Evolutionary conservation across 2,888 invertebrate species (phyloP).

Genomic region (Camptogramma bilineatum): DNA sequence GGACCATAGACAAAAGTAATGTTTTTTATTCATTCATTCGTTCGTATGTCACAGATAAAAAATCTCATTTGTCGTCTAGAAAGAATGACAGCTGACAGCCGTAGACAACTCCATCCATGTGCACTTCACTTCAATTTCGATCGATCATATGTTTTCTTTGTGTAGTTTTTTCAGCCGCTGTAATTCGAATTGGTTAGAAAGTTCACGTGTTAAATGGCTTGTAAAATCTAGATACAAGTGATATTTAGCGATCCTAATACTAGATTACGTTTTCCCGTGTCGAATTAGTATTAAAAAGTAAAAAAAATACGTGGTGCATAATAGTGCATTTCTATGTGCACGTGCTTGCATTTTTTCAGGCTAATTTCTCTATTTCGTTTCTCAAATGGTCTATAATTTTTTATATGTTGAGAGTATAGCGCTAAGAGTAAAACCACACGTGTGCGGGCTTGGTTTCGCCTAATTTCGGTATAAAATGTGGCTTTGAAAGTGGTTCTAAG

Average conservation of each 20-base stretch:
- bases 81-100: slow-evolving; percentile 54
- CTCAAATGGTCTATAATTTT: slow-evolving; percentile 47
- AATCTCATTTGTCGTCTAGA: slow-evolving; percentile 12
- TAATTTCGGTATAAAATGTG: slow-evolving; percentile 57
- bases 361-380: slow-evolving; percentile 67
- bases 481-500: slow-evolving; percentile 58
- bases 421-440: slow-evolving; percentile 34
- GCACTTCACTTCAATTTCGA: slow-evolving; percentile 83
- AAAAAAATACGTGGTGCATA: slow-evolving; percentile 60
- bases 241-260: slow-evolving; percentile 43
- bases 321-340: slow-evolving; percentile 76
- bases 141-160: slow-evolving; percentile 86
- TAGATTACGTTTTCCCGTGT: slow-evolving; percentile 34
- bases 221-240: slow-evolving; percentile 42
- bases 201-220: slow-evolving; percentile 57
- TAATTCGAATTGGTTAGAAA: slow-evolving; percentile 80
- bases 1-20: slow-evolving; percentile 4
- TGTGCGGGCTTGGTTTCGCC: slow-evolving; percentile 36
- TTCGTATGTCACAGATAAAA: slow-evolving; percentile 6
- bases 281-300: slow-evolving; percentile 44
- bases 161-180: slow-evolving; percentile 84
- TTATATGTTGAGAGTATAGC: slow-evolving; percentile 45
- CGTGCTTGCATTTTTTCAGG: slow-evolving; percentile 82
- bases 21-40: slow-evolving; percentile 1
- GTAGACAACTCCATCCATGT: slow-evolving; percentile 82